phyloP scores from a whole-genome alignment of 2,888 invertebrate species.

The Therioaphis trifolii region DNA sequence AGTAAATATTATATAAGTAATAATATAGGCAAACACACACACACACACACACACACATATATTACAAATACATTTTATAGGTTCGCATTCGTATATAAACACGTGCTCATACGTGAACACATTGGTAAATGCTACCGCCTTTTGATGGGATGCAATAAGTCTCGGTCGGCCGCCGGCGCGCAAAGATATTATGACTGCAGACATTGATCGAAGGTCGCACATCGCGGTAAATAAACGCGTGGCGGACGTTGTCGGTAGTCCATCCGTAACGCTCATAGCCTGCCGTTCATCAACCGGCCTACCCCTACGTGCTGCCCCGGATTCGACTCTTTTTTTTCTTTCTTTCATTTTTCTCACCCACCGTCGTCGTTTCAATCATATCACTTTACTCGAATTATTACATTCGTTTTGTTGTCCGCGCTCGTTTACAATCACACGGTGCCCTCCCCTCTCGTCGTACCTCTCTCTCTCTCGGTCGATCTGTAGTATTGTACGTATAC shows the following conservation, averaged over 20 bases:
- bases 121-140: conserved; percentile 29
- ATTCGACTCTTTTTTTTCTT: background rate
- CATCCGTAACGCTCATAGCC: conserved; percentile 61
- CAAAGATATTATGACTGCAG: conserved; percentile 59
- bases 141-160: conserved; percentile 60
- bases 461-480: too few relatives aligned
- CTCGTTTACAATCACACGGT: background rate
- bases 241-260: conserved; percentile 55
- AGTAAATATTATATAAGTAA: too few relatives aligned
- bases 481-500: too few relatives aligned
- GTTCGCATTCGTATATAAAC: too few relatives aligned
- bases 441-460: background rate
- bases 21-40: too few relatives aligned
- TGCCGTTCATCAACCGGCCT: conserved; percentile 53
- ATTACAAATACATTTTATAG: background rate
- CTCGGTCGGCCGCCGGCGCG: conserved; percentile 47
- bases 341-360: conserved; percentile 32
- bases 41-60: background rate
- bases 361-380: conserved; percentile 51
- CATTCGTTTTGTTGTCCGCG: conserved; percentile 51
- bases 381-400: conserved; percentile 58
- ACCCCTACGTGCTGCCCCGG: background rate
- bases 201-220: conserved; percentile 59
- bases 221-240: conserved; percentile 62
- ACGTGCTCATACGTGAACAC: background rate